These are phyloP conservation scores for Drosophila meridionalis DNA, from an alignment of 2,888 invertebrate genomes.

Conservation along the genomic window DNA sequence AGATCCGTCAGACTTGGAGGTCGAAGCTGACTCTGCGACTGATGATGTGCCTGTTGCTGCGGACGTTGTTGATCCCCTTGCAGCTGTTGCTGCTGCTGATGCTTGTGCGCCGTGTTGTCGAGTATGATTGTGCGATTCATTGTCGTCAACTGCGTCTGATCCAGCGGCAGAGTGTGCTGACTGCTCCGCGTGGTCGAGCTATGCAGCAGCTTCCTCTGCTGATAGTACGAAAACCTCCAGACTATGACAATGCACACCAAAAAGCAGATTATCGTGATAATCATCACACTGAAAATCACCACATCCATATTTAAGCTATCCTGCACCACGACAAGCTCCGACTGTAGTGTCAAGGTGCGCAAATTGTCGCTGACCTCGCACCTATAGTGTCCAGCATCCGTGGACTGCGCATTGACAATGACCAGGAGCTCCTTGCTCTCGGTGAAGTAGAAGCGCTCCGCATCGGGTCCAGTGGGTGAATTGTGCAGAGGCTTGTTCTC, in stretches of 20 bases:
- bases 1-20: slow-evolving; percentile 76
- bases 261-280: slow-evolving; percentile 95
- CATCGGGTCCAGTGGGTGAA: slow-evolving; percentile 71
- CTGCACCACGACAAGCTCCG: slow-evolving; percentile 78
- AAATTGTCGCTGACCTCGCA: slow-evolving; percentile 93
- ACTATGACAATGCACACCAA: slow-evolving; percentile 94
- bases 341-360: slow-evolving; percentile 75
- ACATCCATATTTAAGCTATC: slow-evolving; percentile 80
- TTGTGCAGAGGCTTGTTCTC: slow-evolving; percentile 89
- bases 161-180: slow-evolving; percentile 63
- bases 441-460: slow-evolving; percentile 93
- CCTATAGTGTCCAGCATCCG: slow-evolving; percentile 94
- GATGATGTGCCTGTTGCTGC: slow-evolving; percentile 30
- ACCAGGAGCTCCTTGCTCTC: slow-evolving; percentile 94
- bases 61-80: slow-evolving; percentile 11
- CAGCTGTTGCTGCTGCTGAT: background rate
- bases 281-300: slow-evolving; percentile 91
- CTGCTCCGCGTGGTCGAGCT: slow-evolving; percentile 51
- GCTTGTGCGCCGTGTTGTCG: slow-evolving; percentile 36
- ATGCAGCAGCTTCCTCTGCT: slow-evolving; percentile 68
- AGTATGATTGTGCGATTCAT: slow-evolving; percentile 74
- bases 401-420: slow-evolving; percentile 91
- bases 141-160: slow-evolving; percentile 81
- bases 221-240: slow-evolving; percentile 66
- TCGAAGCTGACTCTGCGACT: slow-evolving; percentile 53